A percentile compares a stretch with the other conserved stretches of the same genome.
These are phyloP conservation scores for Rhizoglyphus robini DNA, from an alignment of 1,140 invertebrate genomes.

Conservation along the genomic window DNA sequence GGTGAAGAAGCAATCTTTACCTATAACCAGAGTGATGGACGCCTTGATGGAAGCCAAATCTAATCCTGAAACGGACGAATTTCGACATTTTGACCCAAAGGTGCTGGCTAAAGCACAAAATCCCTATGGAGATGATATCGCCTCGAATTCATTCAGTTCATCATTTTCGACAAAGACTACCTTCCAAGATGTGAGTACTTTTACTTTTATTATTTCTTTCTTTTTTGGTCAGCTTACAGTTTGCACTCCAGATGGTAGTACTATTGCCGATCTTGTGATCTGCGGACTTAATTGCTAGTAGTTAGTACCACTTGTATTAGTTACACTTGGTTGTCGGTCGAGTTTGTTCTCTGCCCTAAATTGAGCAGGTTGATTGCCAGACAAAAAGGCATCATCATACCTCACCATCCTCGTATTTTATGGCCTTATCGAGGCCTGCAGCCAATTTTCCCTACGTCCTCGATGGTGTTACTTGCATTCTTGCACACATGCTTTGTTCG, in stretches of 20 bases:
- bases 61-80: constrained; percentile 65
- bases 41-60: constrained; percentile 74
- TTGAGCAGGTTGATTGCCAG: no score
- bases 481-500: not conserved
- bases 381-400: no score
- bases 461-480: not conserved
- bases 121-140: constrained; percentile 30
- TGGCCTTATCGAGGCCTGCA: no score
- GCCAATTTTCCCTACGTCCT: not conserved
- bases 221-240: not conserved
- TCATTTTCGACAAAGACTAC: constrained; percentile 28
- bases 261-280: not conserved
- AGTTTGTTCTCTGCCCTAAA: no score
- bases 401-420: no score
- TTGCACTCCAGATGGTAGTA: no score
- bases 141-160: not conserved
- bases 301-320: no score
- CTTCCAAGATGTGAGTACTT: constrained; percentile 35
- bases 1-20: constrained; percentile 86
- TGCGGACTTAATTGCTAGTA: not conserved
- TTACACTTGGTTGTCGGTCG: no score
- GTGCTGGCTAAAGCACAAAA: constrained; percentile 55
- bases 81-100: constrained; percentile 82
- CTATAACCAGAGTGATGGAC: constrained; percentile 78
- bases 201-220: no score